Percentiles rank a stretch among this genome's conserved stretches.
Evolutionary conservation across 2,113 vertebrate genomes (phyloP).

Genomic region (Sinosuthora webbiana): DNA sequence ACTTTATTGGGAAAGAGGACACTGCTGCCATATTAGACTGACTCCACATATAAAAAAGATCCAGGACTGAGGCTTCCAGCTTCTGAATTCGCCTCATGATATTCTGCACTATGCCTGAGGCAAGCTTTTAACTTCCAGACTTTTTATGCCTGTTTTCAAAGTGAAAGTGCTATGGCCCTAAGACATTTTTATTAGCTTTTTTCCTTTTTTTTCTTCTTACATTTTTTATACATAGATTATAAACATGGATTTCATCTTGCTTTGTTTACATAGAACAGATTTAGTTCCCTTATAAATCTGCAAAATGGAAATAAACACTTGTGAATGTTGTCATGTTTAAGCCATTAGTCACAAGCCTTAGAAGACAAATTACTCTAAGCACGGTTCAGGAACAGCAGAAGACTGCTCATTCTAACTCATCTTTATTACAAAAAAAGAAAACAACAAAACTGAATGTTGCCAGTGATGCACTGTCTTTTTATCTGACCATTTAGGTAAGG

Average conservation of each 20-base stretch:
- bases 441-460: background rate
- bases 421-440: background rate
- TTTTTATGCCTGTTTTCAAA: background rate
- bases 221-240: background rate
- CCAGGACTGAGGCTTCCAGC: background rate
- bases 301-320: constrained; percentile 25
- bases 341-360: constrained; percentile 13
- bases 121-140: background rate
- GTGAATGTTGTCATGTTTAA: constrained; percentile 8
- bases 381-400: background rate
- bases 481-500: background rate
- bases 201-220: background rate
- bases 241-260: constrained; percentile 18
- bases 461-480: background rate
- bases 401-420: constrained; percentile 7
- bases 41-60: background rate
- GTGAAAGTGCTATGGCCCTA: background rate
- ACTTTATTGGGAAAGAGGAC: background rate
- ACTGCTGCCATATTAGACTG: background rate
- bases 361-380: constrained; percentile 26
- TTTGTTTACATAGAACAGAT: constrained; percentile 35
- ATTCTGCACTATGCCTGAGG: background rate
- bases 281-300: constrained; percentile 26
- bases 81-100: background rate
- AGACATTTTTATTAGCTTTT: background rate